Conservation (phyloP, 2,888 invertebrate species). For the Stegana nigrithorax region DNA sequence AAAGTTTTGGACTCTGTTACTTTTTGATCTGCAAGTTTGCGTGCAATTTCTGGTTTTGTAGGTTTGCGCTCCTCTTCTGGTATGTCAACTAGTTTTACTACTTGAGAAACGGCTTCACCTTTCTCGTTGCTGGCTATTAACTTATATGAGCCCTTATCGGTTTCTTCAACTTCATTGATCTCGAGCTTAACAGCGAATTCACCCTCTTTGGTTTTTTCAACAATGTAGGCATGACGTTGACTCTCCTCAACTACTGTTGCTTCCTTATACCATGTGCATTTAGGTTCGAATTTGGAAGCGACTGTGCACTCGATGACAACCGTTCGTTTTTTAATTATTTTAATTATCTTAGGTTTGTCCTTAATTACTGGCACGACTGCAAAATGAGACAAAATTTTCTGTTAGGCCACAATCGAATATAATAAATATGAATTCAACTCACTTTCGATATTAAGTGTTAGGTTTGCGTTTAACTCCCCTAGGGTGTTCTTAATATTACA, state of each 20-base stretch:
- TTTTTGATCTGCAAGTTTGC: conserved; percentile 80
- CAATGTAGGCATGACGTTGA: conserved; percentile 60
- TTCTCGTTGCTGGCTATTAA: conserved; percentile 92
- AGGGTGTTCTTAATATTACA: conserved; percentile 96
- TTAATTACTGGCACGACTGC: conserved; percentile 93
- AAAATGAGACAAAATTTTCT: conserved; percentile 20
- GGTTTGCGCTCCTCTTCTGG: conserved; percentile 81
- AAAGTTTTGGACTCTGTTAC: conserved; percentile 80
- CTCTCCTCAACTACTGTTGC: conserved; percentile 80
- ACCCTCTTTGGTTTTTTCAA: conserved; percentile 73
- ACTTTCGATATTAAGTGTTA: conserved; percentile 98
- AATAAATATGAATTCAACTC: conserved; percentile 65
- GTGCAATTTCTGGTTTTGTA: conserved; percentile 83
- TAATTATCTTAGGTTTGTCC: conserved; percentile 91
- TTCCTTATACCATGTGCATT: conserved; percentile 95
- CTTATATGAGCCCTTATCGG: conserved; percentile 90
- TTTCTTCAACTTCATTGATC: conserved; percentile 83
- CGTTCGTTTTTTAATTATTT: conserved; percentile 90
- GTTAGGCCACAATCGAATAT: background rate
- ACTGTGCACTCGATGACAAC: conserved; percentile 95
- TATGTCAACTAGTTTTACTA: conserved; percentile 87
- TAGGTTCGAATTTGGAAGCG: conserved; percentile 91
- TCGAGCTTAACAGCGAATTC: conserved; percentile 92
- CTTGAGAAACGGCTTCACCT: conserved; percentile 90
- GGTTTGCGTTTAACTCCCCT: conserved; percentile 96